Evolutionary conservation across 2,888 invertebrate species (phyloP), one percentile per base, ranked within the genome.

Genomic region (Notodonta ziczac): DNA sequence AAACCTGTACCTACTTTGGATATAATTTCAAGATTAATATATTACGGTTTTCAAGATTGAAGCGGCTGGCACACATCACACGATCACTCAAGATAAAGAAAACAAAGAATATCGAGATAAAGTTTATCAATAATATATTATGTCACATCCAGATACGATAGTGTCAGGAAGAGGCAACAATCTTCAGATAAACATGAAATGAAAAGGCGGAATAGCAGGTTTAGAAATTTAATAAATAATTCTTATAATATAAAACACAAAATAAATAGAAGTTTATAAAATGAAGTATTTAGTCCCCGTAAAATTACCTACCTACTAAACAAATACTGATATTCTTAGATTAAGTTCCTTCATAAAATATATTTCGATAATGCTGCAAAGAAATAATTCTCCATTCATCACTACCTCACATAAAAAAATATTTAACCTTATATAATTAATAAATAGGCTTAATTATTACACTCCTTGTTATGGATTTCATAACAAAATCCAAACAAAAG

Each of bases 391-490:
- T n/a, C 12, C 12, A 52, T 32, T 24, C 32, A 52, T 52, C 2
- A 52, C 16, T 24, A 14, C 14, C 14, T n/a, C 10, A 52, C 52
- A n/a, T 14, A 35, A 32, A 24, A 53, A 39, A 39, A 14, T n/a
- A 32, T 52, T 35, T 4, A 39, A 44, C 2, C n/a, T 53, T 9
- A 35, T 7, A 5, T 40, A 44, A 44, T 3, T 24, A 52, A 48
- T 59, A 46, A 53, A 44, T 50, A 24, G 24, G 24, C 24, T 55
- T 12, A 58, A 35, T 16, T 24, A 14, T 24, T 13, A 48, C 50
- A 44, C 51, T 50, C 63, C 67, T 77, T 77, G 60, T 58, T 57
- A 55, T 70, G 63, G 59, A 71, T 82, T 82, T 79, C 24, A 44
- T 24, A 24, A 24, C 9, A 24, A 56, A 56, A 56, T 24, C 24